Percentiles rank a stretch among this genome's conserved stretches.
phyloP scores from a whole-genome alignment of 2,113 vertebrate species.

The Paracanthobrama guichenoti region DNA sequence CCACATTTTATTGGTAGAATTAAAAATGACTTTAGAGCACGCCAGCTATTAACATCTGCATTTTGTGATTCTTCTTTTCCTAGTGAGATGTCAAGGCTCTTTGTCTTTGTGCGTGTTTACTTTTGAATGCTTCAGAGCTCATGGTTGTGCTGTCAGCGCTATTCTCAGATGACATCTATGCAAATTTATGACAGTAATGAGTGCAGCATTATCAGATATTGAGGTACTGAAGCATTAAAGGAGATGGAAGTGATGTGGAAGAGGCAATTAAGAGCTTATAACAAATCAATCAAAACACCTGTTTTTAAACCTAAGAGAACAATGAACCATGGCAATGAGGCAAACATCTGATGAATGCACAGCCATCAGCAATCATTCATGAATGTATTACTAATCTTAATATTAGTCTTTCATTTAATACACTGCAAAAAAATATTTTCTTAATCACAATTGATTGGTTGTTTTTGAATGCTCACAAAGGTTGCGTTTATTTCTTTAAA shows the following conservation, averaged over 20 bases:
- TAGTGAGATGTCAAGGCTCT: neutral
- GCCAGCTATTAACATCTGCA: neutral
- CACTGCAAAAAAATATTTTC: neutral
- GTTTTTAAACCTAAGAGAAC: neutral
- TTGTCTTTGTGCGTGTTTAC: constrained; percentile 16
- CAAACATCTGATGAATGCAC: neutral
- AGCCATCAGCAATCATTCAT: neutral
- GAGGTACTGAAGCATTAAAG: constrained; percentile 38
- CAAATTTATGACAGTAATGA: constrained; percentile 23
- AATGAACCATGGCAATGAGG: neutral
- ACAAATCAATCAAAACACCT: constrained; percentile 27
- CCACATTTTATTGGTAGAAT: neutral
- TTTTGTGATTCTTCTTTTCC: neutral
- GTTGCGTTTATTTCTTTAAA: neutral
- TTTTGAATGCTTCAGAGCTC: constrained; percentile 11
- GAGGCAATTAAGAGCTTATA: constrained; percentile 52
- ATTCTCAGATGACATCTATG: constrained; percentile 40
- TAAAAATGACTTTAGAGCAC: neutral
- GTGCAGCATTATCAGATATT: constrained; percentile 42
- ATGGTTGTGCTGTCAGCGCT: constrained; percentile 38
- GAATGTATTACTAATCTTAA: neutral
- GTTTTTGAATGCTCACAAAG: neutral
- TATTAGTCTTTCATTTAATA: neutral
- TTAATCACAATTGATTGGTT: neutral
- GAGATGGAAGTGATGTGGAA: constrained; percentile 52